Percentiles rank a stretch among this genome's conserved stretches.
phyloP scores from a whole-genome alignment of 2,113 vertebrate species.

The Isurus oxyrinchus region DNA sequence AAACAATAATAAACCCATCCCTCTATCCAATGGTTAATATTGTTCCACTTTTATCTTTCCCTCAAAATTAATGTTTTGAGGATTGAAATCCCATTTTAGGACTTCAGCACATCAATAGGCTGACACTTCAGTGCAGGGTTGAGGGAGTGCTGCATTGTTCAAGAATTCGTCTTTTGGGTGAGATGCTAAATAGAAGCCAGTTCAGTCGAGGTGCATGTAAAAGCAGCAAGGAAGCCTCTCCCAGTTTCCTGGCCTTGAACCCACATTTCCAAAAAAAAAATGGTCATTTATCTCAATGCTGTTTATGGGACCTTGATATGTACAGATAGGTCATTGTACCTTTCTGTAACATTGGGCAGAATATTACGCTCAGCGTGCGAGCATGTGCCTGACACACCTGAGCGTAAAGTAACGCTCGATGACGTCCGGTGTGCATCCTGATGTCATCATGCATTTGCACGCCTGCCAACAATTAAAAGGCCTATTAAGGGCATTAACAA shows the following conservation, averaged over 20 bases:
- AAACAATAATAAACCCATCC: neutral
- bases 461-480: too few relatives aligned
- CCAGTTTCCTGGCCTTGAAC: neutral
- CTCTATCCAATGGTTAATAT: neutral
- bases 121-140: neutral
- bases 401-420: too few relatives aligned
- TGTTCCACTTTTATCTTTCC: neutral
- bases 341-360: neutral
- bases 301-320: neutral
- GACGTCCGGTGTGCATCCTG: too few relatives aligned
- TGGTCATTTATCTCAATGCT: neutral
- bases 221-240: neutral
- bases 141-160: neutral
- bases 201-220: neutral
- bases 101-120: neutral
- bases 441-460: too few relatives aligned
- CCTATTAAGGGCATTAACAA: too few relatives aligned
- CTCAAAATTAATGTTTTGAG: neutral
- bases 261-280: neutral
- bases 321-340: neutral
- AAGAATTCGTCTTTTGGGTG: neutral
- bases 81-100: neutral
- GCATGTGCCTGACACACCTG: too few relatives aligned
- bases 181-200: neutral
- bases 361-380: too few relatives aligned